phyloP scores from a whole-genome alignment of 2,888 invertebrate species.

The Polydrusus tereticollis region DNA sequence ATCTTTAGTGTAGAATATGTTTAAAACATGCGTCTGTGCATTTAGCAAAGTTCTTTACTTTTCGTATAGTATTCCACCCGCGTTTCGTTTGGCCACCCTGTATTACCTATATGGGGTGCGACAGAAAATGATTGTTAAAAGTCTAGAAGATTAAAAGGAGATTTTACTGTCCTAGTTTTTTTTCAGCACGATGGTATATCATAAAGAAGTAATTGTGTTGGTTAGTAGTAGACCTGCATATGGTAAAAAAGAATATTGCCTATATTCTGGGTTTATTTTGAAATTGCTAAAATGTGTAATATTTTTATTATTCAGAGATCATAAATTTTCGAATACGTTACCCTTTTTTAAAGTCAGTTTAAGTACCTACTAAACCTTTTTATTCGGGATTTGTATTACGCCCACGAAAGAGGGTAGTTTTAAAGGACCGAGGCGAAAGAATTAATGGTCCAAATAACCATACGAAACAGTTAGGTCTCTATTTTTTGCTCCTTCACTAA shows the following conservation, averaged over 20 bases:
- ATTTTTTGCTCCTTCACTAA: constrained; percentile 42
- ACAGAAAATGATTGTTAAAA: too few relatives aligned
- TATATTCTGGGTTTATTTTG: too few relatives aligned
- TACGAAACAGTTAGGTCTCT: constrained; percentile 39
- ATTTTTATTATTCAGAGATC: constrained; percentile 1
- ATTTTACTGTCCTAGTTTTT: too few relatives aligned
- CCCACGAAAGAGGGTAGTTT: constrained; percentile 33
- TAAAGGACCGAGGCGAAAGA: constrained; percentile 31
- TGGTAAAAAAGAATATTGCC: background rate
- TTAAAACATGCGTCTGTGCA: too few relatives aligned
- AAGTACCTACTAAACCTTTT: constrained; percentile 41
- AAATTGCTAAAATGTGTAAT: background rate
- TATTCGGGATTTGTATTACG: constrained; percentile 28
- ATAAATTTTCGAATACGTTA: constrained; percentile 6
- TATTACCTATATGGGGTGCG: too few relatives aligned
- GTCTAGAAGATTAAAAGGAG: too few relatives aligned
- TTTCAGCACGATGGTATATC: too few relatives aligned
- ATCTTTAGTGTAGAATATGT: too few relatives aligned
- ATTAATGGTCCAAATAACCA: constrained; percentile 43
- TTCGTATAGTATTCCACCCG: too few relatives aligned
- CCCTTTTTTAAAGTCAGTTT: constrained; percentile 23
- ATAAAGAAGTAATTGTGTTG: too few relatives aligned
- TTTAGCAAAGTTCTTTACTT: too few relatives aligned
- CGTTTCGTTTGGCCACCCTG: too few relatives aligned
- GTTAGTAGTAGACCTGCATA: background rate